A percentile compares a stretch with the other conserved stretches of the same genome.
phyloP scores from a whole-genome alignment of 2,113 vertebrate genomes.

The Coregonus clupeaformis region DNA sequence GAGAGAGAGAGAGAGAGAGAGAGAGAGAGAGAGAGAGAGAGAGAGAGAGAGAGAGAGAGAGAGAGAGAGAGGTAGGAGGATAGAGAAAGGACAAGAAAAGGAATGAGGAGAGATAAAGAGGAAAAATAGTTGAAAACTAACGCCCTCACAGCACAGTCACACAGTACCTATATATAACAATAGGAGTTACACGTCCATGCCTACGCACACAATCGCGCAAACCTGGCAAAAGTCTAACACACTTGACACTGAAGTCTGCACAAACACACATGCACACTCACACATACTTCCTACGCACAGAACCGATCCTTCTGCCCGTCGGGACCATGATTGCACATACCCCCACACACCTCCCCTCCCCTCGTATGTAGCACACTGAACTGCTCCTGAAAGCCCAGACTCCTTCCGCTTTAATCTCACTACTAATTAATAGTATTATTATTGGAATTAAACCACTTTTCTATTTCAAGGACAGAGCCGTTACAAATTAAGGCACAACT shows the following conservation, averaged over 20 bases:
- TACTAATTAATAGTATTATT: constrained; percentile 75
- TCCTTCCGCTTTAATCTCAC: constrained; percentile 47
- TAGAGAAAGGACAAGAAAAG: not conserved
- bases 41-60: not conserved
- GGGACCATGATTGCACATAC: not conserved
- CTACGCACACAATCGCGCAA: not conserved
- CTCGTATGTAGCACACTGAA: constrained; percentile 69
- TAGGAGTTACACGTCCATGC: not conserved
- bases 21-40: not conserved
- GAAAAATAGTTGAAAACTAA: not conserved
- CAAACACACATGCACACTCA: not conserved
- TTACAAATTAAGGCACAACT: constrained; percentile 28
- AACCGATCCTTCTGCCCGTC: not conserved
- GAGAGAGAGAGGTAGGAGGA: not conserved
- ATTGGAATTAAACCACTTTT: constrained; percentile 77
- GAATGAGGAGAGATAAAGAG: constrained; percentile 4
- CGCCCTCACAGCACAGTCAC: not conserved
- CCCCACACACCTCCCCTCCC: constrained; percentile 23
- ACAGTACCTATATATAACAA: not conserved
- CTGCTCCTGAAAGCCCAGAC: constrained; percentile 55
- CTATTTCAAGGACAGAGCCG: constrained; percentile 64
- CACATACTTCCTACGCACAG: not conserved
- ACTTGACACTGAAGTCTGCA: not conserved
- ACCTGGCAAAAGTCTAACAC: not conserved
- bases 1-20: not conserved